Conservation (phyloP, 2,888 invertebrate species). For the Dicyrtomina minuta region DNA sequence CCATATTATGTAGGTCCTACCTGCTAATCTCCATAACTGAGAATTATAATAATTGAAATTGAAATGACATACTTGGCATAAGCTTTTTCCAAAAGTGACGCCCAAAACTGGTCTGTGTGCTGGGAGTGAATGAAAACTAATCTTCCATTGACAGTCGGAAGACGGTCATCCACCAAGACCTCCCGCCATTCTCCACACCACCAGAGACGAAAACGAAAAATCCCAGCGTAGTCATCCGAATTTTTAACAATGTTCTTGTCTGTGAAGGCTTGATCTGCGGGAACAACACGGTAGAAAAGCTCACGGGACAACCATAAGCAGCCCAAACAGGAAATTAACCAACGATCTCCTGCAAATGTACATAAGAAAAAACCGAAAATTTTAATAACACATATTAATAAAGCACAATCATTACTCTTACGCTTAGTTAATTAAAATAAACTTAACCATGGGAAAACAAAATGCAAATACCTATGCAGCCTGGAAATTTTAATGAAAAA, state of each 20-base stretch:
- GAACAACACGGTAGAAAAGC: constrained; percentile 85
- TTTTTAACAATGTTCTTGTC: constrained; percentile 56
- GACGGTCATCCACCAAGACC: constrained; percentile 81
- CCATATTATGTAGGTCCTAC: too few relatives aligned
- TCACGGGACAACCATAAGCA: constrained; percentile 81
- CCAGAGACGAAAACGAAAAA: constrained; percentile 87
- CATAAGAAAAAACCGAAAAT: constrained; percentile 46
- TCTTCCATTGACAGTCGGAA: constrained; percentile 83
- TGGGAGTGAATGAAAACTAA: constrained; percentile 82
- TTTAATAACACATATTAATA: too few relatives aligned
- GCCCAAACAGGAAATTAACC: constrained; percentile 86
- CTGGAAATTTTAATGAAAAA: too few relatives aligned
- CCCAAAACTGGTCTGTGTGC: constrained; percentile 81
- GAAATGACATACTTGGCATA: constrained; percentile 77
- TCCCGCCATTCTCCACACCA: constrained; percentile 94
- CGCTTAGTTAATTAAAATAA: too few relatives aligned
- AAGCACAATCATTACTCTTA: constrained; percentile 15
- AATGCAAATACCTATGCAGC: too few relatives aligned
- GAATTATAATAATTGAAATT: not conserved
- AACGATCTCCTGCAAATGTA: constrained; percentile 72
- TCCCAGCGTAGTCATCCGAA: constrained; percentile 65
- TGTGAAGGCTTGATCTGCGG: constrained; percentile 81
- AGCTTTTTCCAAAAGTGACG: constrained; percentile 85
- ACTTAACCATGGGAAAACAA: too few relatives aligned
- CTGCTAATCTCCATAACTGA: too few relatives aligned